phyloP scores from a whole-genome alignment of 2,888 invertebrate genomes.

The Rapana venosa region DNA sequence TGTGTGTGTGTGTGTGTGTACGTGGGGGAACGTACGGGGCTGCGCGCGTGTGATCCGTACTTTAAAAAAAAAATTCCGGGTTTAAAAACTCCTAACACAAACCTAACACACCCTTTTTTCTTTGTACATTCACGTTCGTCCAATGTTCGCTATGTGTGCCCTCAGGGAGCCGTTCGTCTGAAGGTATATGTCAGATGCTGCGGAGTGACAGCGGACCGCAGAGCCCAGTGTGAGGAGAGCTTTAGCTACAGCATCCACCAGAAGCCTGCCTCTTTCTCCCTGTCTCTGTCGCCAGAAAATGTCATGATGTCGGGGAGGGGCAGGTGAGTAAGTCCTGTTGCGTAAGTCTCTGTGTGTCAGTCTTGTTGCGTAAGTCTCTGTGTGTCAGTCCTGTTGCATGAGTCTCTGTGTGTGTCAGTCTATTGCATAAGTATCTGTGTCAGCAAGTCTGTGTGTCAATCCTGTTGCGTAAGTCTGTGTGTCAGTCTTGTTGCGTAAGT shows the following conservation, averaged over 20 bases:
- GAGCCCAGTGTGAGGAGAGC: conserved; percentile 17
- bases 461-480: not conserved
- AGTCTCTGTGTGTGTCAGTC: not conserved
- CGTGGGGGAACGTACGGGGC: no score
- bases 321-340: not conserved
- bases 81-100: no score
- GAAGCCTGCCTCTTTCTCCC: not conserved
- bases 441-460: not conserved
- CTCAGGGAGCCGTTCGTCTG: not conserved
- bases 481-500: not conserved
- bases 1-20: not conserved
- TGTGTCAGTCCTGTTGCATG: not conserved
- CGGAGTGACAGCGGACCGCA: not conserved
- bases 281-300: not conserved
- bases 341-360: not conserved
- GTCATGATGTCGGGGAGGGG: conserved; percentile 13
- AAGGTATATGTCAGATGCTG: conserved; percentile 14
- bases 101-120: no score
- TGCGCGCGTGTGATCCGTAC: not conserved
- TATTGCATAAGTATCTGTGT: not conserved
- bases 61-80: no score
- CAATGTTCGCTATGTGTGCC: no score
- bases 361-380: no score
- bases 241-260: not conserved
- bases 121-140: no score